Base-by-base conservation (phyloP, 2,797 vertebrate species). In the Apodemus agrarius region DNA sequence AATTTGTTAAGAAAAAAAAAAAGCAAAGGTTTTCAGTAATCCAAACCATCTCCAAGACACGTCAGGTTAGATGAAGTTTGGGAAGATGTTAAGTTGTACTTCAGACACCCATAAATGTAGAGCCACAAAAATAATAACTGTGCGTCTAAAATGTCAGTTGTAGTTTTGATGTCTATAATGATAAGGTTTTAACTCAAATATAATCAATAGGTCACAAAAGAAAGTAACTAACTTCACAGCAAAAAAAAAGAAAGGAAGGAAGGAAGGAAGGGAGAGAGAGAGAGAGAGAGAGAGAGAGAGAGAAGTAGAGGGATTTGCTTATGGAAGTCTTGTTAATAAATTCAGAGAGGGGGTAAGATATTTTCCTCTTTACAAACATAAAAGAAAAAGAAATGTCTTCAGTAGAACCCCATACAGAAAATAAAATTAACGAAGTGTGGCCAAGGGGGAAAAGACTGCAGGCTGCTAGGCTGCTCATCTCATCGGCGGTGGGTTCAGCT, bases 41-140 rank as follows among this genome's bases (percentile, higher is more conserved):
- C 17, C 40, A 90, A 89, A 96, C 2, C 21, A 6, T 91, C 86
- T 92, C 84, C 61, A 82, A 93, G 90, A 63, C 40, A 74, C 7
- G 8, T 49, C 34, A 93, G 11, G 40, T 5, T 59, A n/a, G 5
- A 46, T 21, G 31, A 85, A 74, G 52, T 21, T 84, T 49, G 94
- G 11, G 37, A 80, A 81, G 59, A 57, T 49, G 26, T 46, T 95
- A 69, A 49, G n/a, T 14, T 69, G 12, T 87, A 40, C 74, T 84
- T 95, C 69, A 84, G 90, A 90, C 19, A 89, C 16, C 7, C 43
- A 54, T 26, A 76, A 84, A 89, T 17, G 17, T 43, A 89, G 81
- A 96, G n/a, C 4, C 19, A 94, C 24, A 59, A 93, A 96, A 91
- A 61, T 24, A 89, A 46, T 29, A 79, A 84, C 22, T 90, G 69